Percentiles rank a stretch among this genome's conserved stretches.
Evolutionary conservation across 2,113 vertebrate species (phyloP).

Genomic region (Ceyx cyanopectus): DNA sequence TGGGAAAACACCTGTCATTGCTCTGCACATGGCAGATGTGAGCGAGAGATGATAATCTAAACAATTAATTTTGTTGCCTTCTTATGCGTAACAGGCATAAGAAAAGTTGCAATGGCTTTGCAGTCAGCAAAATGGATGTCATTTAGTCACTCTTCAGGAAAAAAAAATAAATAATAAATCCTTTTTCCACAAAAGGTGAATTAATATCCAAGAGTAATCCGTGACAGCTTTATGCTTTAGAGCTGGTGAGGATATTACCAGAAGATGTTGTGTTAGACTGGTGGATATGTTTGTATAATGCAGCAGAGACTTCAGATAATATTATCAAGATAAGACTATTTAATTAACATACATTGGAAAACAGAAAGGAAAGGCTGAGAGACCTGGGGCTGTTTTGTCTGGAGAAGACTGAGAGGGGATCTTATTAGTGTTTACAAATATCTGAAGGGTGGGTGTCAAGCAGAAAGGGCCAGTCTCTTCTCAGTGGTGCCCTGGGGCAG

Average conservation of each 20-base stretch:
- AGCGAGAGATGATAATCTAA: background rate
- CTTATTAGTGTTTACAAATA: no score
- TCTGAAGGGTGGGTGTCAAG: no score
- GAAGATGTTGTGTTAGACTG: background rate
- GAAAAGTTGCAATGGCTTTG: background rate
- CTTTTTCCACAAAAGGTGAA: background rate
- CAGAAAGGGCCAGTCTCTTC: no score
- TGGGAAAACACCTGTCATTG: background rate
- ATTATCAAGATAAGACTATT: background rate
- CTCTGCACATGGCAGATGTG: fast-evolving
- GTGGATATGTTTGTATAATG: background rate
- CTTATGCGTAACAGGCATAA: background rate
- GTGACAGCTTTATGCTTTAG: background rate
- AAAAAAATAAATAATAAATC: background rate
- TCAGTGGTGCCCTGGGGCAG: no score
- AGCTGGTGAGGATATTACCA: background rate
- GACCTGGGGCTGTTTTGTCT: no score
- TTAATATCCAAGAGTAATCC: background rate
- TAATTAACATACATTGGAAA: background rate
- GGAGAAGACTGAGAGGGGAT: no score
- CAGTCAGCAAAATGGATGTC: background rate
- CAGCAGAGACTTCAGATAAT: background rate
- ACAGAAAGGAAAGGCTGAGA: background rate
- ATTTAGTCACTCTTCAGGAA: background rate
- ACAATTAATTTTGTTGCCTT: background rate